These are phyloP conservation scores for Albula glossodonta DNA, from an alignment of 2,113 vertebrate species.

Conservation along the genomic window DNA sequence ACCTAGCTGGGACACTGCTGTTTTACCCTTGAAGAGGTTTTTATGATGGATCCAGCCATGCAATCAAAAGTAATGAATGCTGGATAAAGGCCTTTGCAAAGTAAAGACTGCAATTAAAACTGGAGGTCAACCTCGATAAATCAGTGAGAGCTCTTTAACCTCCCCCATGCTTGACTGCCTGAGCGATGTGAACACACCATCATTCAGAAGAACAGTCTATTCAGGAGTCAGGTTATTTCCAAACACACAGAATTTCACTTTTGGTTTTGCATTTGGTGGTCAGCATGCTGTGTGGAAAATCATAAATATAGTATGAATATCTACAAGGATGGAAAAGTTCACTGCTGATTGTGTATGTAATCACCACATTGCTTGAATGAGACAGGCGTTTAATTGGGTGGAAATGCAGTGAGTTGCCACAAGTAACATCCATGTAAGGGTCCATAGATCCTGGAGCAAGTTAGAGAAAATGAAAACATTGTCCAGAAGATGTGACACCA, in stretches of 20 bases:
- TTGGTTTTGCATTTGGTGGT: slow-evolving; percentile 6
- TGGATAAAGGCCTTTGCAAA: neutral
- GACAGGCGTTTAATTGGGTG: slow-evolving; percentile 11
- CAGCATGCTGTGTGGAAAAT: slow-evolving; percentile 4
- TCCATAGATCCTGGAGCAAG: neutral
- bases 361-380: neutral
- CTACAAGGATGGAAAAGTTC: neutral
- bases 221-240: slow-evolving; percentile 15
- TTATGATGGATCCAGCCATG: neutral
- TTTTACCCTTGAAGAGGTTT: neutral
- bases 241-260: neutral
- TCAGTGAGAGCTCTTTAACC: neutral
- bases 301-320: neutral
- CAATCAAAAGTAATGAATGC: neutral
- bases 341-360: neutral
- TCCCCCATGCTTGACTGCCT: neutral
- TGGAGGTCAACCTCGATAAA: neutral
- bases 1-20: neutral
- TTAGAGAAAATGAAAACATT: neutral
- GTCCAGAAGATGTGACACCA: neutral
- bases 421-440: neutral
- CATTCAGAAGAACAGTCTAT: neutral
- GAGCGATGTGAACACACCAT: neutral
- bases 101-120: neutral
- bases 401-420: neutral